Base-by-base conservation (phyloP, 2,888 invertebrate species). In the Lamproptera curius region DNA sequence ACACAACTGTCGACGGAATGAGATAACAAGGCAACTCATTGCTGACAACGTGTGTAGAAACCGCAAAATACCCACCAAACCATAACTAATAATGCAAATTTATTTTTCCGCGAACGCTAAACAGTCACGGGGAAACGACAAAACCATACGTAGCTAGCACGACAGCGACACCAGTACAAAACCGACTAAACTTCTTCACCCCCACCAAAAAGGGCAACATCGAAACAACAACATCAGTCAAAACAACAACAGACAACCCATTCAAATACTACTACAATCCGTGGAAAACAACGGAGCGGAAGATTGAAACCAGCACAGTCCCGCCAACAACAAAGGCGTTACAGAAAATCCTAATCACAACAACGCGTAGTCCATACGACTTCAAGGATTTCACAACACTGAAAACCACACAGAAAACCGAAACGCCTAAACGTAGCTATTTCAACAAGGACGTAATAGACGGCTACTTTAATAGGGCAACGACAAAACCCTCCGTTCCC, bases 321-420 rank as follows among this genome's bases (percentile, higher is more conserved):
- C 51, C 62, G 41, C 49, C 61, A 52, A 56, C 61, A 38, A 63
- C 60, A 47, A 69, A 74, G 5, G 56, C 55, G 2, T 70, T 77
- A 45, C 79, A 83, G 55, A 86, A 79, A 65, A 85, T 82, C 55
- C 85, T 83, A 3, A 71, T 85, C 26, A 76, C 87, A 13, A 84
- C 89, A 10, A 90, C 90, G 9, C 86, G 82, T 70, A 90, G 84
- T 63, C 90, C 90, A 1, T 91, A 90, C 69, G 83, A 86, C 55
- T 88, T 88, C 62, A 78, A 86, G 63, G 85, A 87, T 38, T 88
- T 78, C 53, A 67, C 70, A 0, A 88, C 83, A 59, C 77, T 67
- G 73, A 76, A 70, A 48, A 68, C 68, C 51, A 72, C 67, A 58
- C 75, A 70, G 39, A 65, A 61, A 45, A 58, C 67, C 1, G 61